phyloP scores from a whole-genome alignment of 2,888 invertebrate species.

The Ectemnius lituratus region DNA sequence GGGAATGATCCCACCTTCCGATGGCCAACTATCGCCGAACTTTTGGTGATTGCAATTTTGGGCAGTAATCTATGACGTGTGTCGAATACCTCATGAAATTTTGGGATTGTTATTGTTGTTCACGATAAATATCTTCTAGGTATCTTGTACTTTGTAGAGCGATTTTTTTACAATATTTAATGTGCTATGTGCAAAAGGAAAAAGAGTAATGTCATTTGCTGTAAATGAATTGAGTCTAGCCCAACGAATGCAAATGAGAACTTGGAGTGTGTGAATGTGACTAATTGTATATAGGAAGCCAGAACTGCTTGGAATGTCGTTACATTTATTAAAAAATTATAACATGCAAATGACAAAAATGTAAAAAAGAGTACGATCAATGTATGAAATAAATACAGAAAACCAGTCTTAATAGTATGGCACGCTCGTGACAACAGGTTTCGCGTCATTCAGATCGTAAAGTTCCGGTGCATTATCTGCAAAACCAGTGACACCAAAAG shows the following conservation, averaged over 20 bases:
- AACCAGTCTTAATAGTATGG: conserved; percentile 64
- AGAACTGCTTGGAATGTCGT: conserved; percentile 17
- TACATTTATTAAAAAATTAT: conserved; percentile 46
- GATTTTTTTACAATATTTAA: conserved; percentile 44
- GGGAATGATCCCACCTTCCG: conserved; percentile 84
- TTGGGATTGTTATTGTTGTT: conserved; percentile 22
- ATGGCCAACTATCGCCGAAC: conserved; percentile 81
- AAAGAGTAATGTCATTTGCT: neutral
- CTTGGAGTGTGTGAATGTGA: neutral
- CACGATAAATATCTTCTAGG: neutral
- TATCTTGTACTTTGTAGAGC: conserved; percentile 28
- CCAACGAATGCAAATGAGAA: neutral
- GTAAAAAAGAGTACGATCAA: conserved; percentile 11
- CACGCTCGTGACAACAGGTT: conserved; percentile 61
- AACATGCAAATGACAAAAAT: conserved; percentile 21
- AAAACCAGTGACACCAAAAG: conserved; percentile 65
- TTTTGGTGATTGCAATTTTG: conserved; percentile 80
- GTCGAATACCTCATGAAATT: conserved; percentile 21
- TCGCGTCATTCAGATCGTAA: conserved; percentile 57
- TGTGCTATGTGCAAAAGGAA: neutral
- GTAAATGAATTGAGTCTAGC: conserved; percentile 5
- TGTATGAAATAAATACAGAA: conserved; percentile 24
- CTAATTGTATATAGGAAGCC: conserved; percentile 34
- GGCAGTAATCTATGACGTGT: neutral
- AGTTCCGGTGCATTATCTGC: conserved; percentile 59